Base-by-base conservation (phyloP, 2,797 vertebrate species). In the Poecilia gillii region DNA sequence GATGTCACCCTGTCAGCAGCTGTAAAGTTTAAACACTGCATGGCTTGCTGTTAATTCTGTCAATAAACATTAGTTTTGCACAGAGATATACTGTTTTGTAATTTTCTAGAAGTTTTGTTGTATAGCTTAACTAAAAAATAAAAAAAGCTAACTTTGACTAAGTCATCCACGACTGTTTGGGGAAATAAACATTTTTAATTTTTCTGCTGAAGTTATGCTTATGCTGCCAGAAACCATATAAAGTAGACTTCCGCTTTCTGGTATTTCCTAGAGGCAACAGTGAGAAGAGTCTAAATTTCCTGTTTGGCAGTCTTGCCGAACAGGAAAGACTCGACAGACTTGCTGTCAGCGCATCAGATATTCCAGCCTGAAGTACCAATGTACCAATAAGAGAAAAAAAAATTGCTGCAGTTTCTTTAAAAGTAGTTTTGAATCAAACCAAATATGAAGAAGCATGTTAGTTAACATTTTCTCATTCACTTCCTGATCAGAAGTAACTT, bases 61-160 rank as follows among this genome's bases (percentile, higher is more conserved):
- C 45, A 28, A 51, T 51, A 83, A 79, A 81, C 39, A 74, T 36
- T 70, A 28, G 41, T 81, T 53, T 57, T 73, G 64, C 20, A 1
- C 64, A 11, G 33, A 25, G 11, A 25, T 41, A 6, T 5, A 25
- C 64, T 11, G 11, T 41, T 53, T 9, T 11, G 7, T 12, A 9
- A 5, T 41, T 41, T 41, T 25, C 64, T 25, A 12, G 8, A 41
- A 25, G 64, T 25, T 66, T 18, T 64, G 31, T 64, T 64, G 14
- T 20, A 36, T 8, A 20, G 31, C 59, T 33, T 64, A 9, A 33
- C 31, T 1, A 9, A 57, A 20, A 36, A 36, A 64, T 2, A 57
- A 12, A 28, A 59, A 31, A 55, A 25, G n/a, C 9, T 1, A 64
- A 31, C 59, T 13, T 62, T 18, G 14, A 41, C 4, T 14, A 9